Percentiles rank a stretch among this genome's conserved stretches.
These are phyloP conservation scores for Oryzias dopingdopingensis DNA, from an alignment of 2,797 vertebrate genomes.

Conservation along the genomic window DNA sequence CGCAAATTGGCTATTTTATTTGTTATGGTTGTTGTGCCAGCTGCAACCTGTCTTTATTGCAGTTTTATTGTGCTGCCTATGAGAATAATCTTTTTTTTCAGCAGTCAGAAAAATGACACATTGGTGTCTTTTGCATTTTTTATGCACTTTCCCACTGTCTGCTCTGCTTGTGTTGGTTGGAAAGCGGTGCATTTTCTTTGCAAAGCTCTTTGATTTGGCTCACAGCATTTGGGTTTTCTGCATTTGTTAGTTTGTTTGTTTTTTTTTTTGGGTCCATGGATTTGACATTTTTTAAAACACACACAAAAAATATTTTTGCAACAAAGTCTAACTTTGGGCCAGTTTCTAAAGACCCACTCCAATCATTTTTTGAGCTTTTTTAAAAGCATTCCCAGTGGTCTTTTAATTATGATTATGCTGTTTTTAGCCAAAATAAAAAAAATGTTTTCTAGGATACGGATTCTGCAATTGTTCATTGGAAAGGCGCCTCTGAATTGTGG, in stretches of 20 bases:
- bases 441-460: too few species aligned
- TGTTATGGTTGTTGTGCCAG: slow-evolving; percentile 35
- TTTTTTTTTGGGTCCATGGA: neutral
- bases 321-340: neutral
- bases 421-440: too few species aligned
- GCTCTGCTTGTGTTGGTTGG: neutral
- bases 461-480: too few species aligned
- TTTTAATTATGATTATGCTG: too few species aligned
- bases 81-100: slow-evolving; percentile 13
- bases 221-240: neutral
- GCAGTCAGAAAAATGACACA: slow-evolving; percentile 10
- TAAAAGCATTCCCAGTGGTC: too few species aligned
- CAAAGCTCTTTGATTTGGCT: neutral
- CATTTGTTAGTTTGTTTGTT: too few species aligned
- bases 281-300: neutral
- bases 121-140: slow-evolving; percentile 11
- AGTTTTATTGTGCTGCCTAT: slow-evolving; percentile 24
- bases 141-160: neutral
- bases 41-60: slow-evolving; percentile 44
- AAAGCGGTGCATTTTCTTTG: neutral
- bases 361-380: too few species aligned
- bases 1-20: slow-evolving; percentile 35
- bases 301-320: neutral
- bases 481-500: too few species aligned
- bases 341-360: too few species aligned